phyloP scores from a whole-genome alignment of 2,113 vertebrate genomes.

The Sylvietta virens region DNA sequence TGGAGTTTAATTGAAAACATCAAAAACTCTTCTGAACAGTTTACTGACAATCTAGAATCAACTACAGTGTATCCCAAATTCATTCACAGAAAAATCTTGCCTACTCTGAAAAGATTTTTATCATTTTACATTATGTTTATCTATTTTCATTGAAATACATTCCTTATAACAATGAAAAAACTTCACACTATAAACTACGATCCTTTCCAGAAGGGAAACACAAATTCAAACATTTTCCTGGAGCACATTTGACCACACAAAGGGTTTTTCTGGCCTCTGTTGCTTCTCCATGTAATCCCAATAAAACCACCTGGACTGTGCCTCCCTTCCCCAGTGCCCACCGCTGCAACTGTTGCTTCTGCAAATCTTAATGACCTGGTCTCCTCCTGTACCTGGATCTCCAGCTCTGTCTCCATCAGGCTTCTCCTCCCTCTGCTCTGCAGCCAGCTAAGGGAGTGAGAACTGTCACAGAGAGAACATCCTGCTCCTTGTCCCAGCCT shows the following conservation, averaged over 20 bases:
- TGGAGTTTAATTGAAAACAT: neutral
- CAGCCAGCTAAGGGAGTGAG: neutral
- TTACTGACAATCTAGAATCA: neutral
- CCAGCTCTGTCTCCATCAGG: neutral
- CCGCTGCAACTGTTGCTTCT: rapidly evolving
- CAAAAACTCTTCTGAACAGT: neutral
- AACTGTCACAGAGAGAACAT: no score
- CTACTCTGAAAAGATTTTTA: neutral
- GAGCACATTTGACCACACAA: neutral
- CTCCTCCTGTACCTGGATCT: neutral
- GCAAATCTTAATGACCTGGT: neutral
- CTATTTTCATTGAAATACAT: neutral
- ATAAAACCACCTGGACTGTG: neutral
- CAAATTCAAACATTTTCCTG: neutral
- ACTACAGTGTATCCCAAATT: neutral
- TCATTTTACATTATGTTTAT: neutral
- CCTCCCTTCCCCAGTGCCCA: neutral
- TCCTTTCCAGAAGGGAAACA: neutral
- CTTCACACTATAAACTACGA: neutral
- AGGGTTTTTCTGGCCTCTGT: neutral
- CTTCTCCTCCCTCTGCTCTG: neutral
- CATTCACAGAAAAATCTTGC: neutral
- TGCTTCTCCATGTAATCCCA: neutral
- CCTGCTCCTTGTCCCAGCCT: neutral
- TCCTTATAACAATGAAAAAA: neutral